These are phyloP conservation scores for Drosophila conformis DNA, from an alignment of 2,888 invertebrate species.

Conservation along the genomic window DNA sequence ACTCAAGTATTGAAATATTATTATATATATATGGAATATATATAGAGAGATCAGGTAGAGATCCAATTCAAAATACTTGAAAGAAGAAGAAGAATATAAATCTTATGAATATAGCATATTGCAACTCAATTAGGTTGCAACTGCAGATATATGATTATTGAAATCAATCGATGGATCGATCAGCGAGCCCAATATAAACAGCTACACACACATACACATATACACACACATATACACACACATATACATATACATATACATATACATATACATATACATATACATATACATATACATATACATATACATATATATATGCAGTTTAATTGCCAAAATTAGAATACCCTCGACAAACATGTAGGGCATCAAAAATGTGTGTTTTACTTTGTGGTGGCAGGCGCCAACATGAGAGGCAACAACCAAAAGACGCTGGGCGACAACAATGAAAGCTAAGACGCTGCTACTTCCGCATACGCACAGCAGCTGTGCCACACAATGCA, in stretches of 20 bases:
- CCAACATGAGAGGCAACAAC: slow-evolving; percentile 35
- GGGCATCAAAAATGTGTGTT: slow-evolving; percentile 36
- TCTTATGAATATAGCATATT: background rate
- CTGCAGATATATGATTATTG: background rate
- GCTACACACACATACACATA: background rate
- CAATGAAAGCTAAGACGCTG: slow-evolving; percentile 35
- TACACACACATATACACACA: background rate
- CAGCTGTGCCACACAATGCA: slow-evolving; percentile 40
- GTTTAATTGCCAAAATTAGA: background rate
- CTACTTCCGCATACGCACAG: slow-evolving; percentile 53
- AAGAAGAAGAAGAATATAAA: background rate
- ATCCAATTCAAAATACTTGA: no score
- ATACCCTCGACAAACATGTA: slow-evolving; percentile 23
- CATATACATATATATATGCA: background rate
- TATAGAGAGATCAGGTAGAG: background rate
- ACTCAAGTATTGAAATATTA: background rate
- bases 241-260: background rate
- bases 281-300: background rate
- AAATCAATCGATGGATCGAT: background rate
- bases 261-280: background rate
- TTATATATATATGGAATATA: background rate
- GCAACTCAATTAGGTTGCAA: background rate
- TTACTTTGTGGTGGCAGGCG: slow-evolving; percentile 46
- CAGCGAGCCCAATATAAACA: background rate
- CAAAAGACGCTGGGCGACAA: slow-evolving; percentile 38